A percentile compares a stretch with the other conserved stretches of the same genome.
These are phyloP conservation scores for Phycodurus eques DNA, from an alignment of 2,113 vertebrate genomes.

Conservation along the genomic window DNA sequence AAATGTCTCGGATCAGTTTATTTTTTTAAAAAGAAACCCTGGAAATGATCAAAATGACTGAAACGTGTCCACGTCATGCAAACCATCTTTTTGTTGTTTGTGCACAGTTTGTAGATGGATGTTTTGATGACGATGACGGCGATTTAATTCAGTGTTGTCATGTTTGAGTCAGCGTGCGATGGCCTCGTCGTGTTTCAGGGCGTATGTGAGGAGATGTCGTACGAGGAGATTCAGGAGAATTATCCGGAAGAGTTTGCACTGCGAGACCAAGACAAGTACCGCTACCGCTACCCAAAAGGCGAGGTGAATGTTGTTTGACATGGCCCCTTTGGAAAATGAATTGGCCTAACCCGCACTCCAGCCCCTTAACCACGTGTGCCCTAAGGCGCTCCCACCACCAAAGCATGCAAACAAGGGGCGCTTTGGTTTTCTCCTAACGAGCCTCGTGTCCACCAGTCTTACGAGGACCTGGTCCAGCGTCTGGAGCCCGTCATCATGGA, in stretches of 20 bases:
- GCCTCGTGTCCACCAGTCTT: slow-evolving; percentile 72
- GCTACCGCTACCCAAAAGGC: slow-evolving; percentile 90
- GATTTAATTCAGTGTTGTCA: no score
- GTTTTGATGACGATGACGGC: neutral
- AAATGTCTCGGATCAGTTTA: no score
- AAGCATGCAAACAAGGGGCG: neutral
- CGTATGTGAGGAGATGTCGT: slow-evolving; percentile 90
- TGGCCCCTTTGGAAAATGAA: no score
- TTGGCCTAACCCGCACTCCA: no score
- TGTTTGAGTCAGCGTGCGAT: no score
- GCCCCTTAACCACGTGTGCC: no score
- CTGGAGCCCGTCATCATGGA: slow-evolving; percentile 95
- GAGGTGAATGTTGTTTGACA: slow-evolving; percentile 74
- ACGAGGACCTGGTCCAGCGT: slow-evolving; percentile 89
- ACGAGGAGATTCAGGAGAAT: slow-evolving; percentile 87
- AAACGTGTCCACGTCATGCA: no score
- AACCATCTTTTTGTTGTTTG: no score
- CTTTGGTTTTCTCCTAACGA: neutral
- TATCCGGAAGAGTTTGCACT: slow-evolving; percentile 87
- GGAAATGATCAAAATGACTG: no score
- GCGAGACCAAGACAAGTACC: slow-evolving; percentile 90
- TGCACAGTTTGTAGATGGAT: no score
- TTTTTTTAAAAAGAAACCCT: no score
- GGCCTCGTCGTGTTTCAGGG: slow-evolving; percentile 69
- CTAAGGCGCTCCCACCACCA: neutral